Evolutionary conservation across 2,888 invertebrate genomes (phyloP), one percentile per base, ranked within the genome.

Genomic region (Eristalinus sepulchralis): DNA sequence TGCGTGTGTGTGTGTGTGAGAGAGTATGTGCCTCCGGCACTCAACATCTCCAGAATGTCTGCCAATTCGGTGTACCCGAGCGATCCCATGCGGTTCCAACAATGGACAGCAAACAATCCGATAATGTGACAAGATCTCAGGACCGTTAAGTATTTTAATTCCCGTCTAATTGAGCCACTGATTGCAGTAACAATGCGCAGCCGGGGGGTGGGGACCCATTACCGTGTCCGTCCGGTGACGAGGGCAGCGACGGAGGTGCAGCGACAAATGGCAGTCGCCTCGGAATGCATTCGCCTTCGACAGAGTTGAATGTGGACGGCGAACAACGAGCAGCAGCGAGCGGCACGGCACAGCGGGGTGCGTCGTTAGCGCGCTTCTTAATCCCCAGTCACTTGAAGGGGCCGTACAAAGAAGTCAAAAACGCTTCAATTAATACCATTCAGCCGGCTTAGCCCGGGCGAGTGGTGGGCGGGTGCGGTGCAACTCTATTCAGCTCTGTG

Each of bases 381-480:
- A 86, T 83, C 83, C 86, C 62, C 63, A 47, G 20, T 72, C 62
- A 83, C 83, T 83, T 75, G 75, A 75, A 66, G 68, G 53, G 67
- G 70, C 47, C 83, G 62, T 57, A 83, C 73, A 83, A 86, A 83
- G 78, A 83, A 86, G 86, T 86, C 86, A 83, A 86, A 86, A 86
- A 86, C 66, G 86, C 78, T 86, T 86, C 86, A 86, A 86, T 86
- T 86, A 86, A 83, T 86, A 39, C 83, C 71, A 86, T 83, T 86
- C 86, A 86, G 73, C 36, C 53, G 66, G 53, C 62, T 64, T 66
- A 39, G 72, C 22, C 53, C 55, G 34, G 9, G 57, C 39, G 85
- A 70, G 73, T 83, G 64, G 78, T 83, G 73, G 83, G 83, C 83
- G 78, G 73, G 34, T 47, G 17, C 59, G n/a, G 68, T 70, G 64